Evolutionary conservation across 2,888 invertebrate species (phyloP).

Genomic region (Drosophila setosimentum): DNA sequence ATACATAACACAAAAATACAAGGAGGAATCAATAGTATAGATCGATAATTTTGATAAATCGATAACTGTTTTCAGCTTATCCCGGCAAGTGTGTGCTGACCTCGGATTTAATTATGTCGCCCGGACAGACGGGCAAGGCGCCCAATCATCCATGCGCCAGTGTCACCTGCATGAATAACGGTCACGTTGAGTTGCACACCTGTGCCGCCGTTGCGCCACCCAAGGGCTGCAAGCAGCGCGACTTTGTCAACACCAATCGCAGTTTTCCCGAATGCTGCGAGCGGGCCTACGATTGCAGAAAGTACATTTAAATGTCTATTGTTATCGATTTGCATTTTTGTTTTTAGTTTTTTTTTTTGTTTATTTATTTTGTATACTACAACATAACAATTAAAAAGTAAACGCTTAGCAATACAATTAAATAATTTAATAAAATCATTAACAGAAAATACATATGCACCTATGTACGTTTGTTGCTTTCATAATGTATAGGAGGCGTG

Average conservation of each 20-base stretch:
- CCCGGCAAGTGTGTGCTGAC: constrained; percentile 80
- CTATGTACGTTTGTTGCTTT: constrained; percentile 51
- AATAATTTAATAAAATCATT: constrained; percentile 80
- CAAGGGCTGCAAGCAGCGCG: constrained; percentile 80
- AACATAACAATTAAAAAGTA: constrained; percentile 80
- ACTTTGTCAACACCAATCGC: constrained; percentile 79
- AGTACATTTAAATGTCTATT: constrained; percentile 55
- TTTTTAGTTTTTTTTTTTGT: constrained; percentile 32
- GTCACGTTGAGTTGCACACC: constrained; percentile 69
- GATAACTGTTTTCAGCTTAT: constrained; percentile 52
- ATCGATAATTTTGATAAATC: not conserved
- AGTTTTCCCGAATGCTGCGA: constrained; percentile 78
- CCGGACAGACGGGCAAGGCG: constrained; percentile 76
- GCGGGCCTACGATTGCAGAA: constrained; percentile 74
- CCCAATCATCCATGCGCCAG: constrained; percentile 79
- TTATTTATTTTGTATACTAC: constrained; percentile 78
- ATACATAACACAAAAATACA: not conserved
- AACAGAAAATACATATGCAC: constrained; percentile 70
- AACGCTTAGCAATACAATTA: constrained; percentile 79
- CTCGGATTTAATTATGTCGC: constrained; percentile 68
- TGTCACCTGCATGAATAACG: constrained; percentile 67
- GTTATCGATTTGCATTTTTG: constrained; percentile 5
- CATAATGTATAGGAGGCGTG: constrained; percentile 22
- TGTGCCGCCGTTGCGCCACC: constrained; percentile 77
- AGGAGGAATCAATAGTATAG: not conserved